Percentiles rank a stretch among this genome's conserved stretches.
Conservation (phyloP, 2,113 vertebrate genomes). For the Sinocyclocheilus anophthalmus region DNA sequence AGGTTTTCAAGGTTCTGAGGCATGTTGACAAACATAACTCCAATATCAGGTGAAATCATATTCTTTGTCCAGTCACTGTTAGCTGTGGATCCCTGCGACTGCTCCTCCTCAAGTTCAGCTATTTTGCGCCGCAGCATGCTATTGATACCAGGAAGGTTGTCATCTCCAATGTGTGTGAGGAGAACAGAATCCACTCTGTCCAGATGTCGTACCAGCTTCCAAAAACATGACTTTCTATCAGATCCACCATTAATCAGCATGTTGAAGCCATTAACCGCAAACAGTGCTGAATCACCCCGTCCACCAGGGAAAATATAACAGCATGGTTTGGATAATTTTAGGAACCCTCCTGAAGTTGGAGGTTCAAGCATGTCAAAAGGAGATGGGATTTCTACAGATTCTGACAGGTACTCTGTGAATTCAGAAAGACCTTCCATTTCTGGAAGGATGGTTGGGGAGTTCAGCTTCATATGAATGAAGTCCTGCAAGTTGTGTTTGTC, state of each 20-base stretch:
- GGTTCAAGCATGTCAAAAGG: constrained; percentile 95
- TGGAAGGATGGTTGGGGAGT: constrained; percentile 87
- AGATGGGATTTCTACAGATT: constrained; percentile 96
- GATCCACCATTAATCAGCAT: constrained; percentile 98
- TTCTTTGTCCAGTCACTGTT: constrained; percentile 98
- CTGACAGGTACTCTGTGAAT: constrained; percentile 95
- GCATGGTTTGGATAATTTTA: constrained; percentile 96
- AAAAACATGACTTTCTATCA: constrained; percentile 94
- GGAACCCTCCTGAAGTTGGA: constrained; percentile 92
- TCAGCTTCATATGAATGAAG: constrained; percentile 96
- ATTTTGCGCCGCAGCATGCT: constrained; percentile 94
- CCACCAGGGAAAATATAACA: constrained; percentile 97
- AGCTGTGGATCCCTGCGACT: constrained; percentile 91
- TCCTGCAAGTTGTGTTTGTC: constrained; percentile 97
- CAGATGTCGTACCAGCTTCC: constrained; percentile 95
- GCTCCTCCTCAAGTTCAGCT: constrained; percentile 91
- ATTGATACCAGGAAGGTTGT: constrained; percentile 94
- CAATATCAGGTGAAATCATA: constrained; percentile 94
- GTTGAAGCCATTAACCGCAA: constrained; percentile 96
- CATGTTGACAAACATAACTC: constrained; percentile 92
- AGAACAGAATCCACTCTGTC: constrained; percentile 95
- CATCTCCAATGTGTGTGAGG: constrained; percentile 91
- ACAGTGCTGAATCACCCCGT: constrained; percentile 90
- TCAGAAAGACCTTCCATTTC: constrained; percentile 98
- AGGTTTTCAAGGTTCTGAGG: constrained; percentile 87